Conservation (phyloP, 2,888 invertebrate species). For the Leptinotarsa rubiginosa region DNA sequence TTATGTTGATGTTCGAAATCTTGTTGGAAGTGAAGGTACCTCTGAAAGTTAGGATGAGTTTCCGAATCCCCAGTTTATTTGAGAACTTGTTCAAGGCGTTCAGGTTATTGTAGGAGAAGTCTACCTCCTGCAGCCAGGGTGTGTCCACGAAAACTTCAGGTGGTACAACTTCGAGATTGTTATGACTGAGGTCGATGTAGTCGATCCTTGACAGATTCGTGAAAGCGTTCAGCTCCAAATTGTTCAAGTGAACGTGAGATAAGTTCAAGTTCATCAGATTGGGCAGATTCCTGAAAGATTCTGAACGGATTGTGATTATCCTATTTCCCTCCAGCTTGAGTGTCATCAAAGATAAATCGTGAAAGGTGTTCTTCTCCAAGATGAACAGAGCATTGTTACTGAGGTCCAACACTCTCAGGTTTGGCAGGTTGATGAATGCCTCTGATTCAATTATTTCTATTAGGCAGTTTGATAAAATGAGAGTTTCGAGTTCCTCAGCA, state of each 20-base stretch:
- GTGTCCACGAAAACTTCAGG: not conserved
- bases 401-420: slow-evolving; percentile 25
- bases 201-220: not conserved
- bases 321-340: slow-evolving; percentile 25
- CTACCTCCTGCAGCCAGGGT: not conserved
- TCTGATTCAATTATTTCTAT: slow-evolving; percentile 24
- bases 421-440: slow-evolving; percentile 15
- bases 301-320: slow-evolving; percentile 14
- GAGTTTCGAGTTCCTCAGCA: not conserved
- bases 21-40: slow-evolving; percentile 17
- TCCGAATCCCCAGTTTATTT: not conserved
- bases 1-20: slow-evolving; percentile 23
- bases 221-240: slow-evolving; percentile 22
- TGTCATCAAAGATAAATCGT: slow-evolving; percentile 9
- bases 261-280: slow-evolving; percentile 20
- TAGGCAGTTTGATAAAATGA: slow-evolving; percentile 21
- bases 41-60: slow-evolving; percentile 14
- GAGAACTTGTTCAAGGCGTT: slow-evolving; percentile 6
- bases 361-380: slow-evolving; percentile 25
- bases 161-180: slow-evolving; percentile 20
- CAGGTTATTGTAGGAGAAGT: slow-evolving; percentile 9
- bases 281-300: slow-evolving; percentile 28
- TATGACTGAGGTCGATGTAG: slow-evolving; percentile 27
- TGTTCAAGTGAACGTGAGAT: slow-evolving; percentile 9
- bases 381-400: slow-evolving; percentile 27